Evolutionary conservation across 2,797 vertebrate genomes (phyloP).

Genomic region (Leuciscus waleckii): DNA sequence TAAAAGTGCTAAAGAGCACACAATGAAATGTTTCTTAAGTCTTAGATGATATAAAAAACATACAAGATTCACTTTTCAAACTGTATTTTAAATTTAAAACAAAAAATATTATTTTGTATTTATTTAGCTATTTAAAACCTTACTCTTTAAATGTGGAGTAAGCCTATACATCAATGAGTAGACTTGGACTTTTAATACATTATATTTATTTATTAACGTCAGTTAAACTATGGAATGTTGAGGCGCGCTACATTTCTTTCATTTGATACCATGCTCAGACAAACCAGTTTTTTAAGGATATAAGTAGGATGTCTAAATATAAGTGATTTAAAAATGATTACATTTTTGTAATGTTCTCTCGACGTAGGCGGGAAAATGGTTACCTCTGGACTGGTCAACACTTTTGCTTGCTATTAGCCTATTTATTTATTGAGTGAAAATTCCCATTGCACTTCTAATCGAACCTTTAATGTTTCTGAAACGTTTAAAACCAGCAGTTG

Average conservation of each 20-base stretch:
- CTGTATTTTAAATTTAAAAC: background rate
- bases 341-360: background rate
- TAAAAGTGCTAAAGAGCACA: too few relatives aligned
- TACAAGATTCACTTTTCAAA: background rate
- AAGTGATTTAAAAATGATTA: background rate
- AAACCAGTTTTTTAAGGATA: too few relatives aligned
- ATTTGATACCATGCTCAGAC: background rate
- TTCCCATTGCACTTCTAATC: background rate
- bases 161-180: background rate
- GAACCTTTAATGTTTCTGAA: background rate
- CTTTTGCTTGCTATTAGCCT: too few relatives aligned
- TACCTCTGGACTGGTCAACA: background rate
- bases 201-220: background rate
- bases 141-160: background rate
- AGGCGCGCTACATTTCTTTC: background rate
- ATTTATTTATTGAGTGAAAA: background rate
- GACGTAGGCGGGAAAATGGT: background rate
- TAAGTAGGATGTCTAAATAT: background rate
- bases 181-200: background rate
- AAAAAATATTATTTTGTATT: background rate
- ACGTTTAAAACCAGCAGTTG: too few relatives aligned
- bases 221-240: background rate
- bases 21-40: too few relatives aligned
- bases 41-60: background rate
- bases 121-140: background rate